Conservation (phyloP, 2,888 invertebrate genomes). For the Ptilodon capucinus region DNA sequence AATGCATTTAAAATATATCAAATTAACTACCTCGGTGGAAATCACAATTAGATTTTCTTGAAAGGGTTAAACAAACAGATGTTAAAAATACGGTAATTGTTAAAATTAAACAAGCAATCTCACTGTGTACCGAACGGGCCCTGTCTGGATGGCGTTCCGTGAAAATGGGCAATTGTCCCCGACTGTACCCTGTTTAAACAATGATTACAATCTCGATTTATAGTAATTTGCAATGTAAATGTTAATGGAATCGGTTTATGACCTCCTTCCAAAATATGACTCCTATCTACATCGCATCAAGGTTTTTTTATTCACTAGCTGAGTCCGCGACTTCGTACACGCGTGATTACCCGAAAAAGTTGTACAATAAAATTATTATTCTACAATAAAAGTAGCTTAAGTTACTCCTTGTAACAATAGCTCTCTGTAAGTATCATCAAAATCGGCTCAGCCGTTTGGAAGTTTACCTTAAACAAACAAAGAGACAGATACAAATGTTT, state of each 20-base stretch:
- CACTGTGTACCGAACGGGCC: constrained; percentile 58
- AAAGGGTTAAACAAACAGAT: constrained; percentile 59
- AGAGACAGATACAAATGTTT: too few relatives aligned
- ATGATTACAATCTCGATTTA: constrained; percentile 71
- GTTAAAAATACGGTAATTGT: constrained; percentile 68
- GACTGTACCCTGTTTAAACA: constrained; percentile 66
- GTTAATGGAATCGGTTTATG: constrained; percentile 59
- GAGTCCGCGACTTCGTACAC: too few relatives aligned
- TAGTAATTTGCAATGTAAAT: constrained; percentile 67
- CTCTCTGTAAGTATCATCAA: too few relatives aligned
- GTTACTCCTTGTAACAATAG: too few relatives aligned
- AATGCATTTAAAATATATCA: background rate
- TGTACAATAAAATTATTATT: too few relatives aligned
- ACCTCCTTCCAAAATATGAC: constrained; percentile 39
- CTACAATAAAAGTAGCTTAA: too few relatives aligned
- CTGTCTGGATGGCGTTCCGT: constrained; percentile 51
- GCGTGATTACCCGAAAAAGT: too few relatives aligned
- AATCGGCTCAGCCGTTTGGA: too few relatives aligned
- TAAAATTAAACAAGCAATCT: constrained; percentile 69
- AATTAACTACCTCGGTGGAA: constrained; percentile 12
- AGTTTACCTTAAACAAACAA: too few relatives aligned
- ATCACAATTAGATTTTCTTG: constrained; percentile 51
- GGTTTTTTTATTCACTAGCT: constrained; percentile 33
- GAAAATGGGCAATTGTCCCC: constrained; percentile 66
- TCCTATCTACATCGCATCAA: constrained; percentile 24